Conservation (phyloP, 2,888 invertebrate species). For the Apamea anceps region DNA sequence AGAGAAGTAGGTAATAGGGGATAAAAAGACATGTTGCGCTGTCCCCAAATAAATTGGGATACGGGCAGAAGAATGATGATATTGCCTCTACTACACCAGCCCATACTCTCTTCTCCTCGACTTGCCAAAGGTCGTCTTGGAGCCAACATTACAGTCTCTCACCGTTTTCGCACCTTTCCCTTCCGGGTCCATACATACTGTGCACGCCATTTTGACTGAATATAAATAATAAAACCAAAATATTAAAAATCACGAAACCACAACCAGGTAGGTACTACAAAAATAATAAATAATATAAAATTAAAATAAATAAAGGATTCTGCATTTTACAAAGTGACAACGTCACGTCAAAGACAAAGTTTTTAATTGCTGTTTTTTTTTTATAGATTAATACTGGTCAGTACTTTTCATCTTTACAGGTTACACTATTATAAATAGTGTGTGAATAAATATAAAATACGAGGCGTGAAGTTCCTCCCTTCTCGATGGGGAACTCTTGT, state of each 20-base stretch:
- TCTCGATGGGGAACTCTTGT: too few relatives aligned
- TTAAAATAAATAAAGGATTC: conserved; percentile 28
- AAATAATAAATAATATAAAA: conserved; percentile 26
- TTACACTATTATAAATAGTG: background rate
- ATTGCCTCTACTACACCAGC: background rate
- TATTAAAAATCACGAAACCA: conserved; percentile 6
- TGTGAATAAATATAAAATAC: background rate
- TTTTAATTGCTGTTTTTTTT: background rate
- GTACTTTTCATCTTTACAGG: conserved; percentile 5
- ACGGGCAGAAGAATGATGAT: background rate
- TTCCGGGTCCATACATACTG: conserved; percentile 48
- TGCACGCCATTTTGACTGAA: conserved; percentile 52
- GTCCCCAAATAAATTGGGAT: background rate
- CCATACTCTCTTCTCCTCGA: background rate
- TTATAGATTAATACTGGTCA: conserved; percentile 5
- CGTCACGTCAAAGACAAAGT: background rate
- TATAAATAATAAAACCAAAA: conserved; percentile 25
- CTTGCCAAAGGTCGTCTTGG: background rate
- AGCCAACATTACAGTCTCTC: conserved; percentile 19
- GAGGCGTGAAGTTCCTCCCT: background rate
- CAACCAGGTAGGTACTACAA: background rate
- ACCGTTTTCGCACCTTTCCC: conserved; percentile 53
- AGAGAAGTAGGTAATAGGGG: too few relatives aligned
- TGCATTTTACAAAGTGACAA: conserved; percentile 41
- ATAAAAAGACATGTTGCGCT: too few relatives aligned